A percentile compares a stretch with the other conserved stretches of the same genome.
These are phyloP conservation scores for Etheostoma spectabile DNA, from an alignment of 2,113 vertebrate species.

Conservation along the genomic window DNA sequence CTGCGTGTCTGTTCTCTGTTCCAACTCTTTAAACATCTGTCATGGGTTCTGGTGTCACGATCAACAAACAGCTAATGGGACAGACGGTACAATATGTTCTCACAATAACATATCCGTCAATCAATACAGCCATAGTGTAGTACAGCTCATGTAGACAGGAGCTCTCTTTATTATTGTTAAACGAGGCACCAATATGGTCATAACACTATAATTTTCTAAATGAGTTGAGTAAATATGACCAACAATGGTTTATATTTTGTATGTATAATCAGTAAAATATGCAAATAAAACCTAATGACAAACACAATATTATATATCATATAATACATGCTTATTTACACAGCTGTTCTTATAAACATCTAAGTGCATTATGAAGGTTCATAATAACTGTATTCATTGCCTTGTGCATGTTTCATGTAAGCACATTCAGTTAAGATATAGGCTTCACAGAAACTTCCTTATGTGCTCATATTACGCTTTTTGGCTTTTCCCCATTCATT, in stretches of 20 bases:
- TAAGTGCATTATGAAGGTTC: background rate
- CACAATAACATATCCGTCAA: background rate
- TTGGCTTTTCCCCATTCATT: no score
- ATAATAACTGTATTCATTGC: background rate
- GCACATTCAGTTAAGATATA: background rate
- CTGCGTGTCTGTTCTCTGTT: background rate
- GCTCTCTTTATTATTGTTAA: background rate
- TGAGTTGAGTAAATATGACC: background rate
- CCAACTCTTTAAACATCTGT: background rate
- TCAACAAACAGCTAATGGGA: background rate
- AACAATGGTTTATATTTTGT: background rate
- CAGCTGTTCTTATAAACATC: background rate
- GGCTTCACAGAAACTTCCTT: background rate
- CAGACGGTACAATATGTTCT: background rate
- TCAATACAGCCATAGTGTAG: background rate
- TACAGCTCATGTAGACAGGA: background rate
- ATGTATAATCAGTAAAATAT: background rate
- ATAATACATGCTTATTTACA: background rate
- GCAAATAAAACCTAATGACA: background rate
- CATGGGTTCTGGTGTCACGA: constrained; percentile 1
- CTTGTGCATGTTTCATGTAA: background rate
- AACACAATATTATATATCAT: background rate
- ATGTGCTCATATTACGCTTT: no score
- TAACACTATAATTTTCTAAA: background rate
- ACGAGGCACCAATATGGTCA: background rate